These are phyloP conservation scores for Empis stercorea DNA, from an alignment of 2,888 invertebrate species.

Conservation along the genomic window DNA sequence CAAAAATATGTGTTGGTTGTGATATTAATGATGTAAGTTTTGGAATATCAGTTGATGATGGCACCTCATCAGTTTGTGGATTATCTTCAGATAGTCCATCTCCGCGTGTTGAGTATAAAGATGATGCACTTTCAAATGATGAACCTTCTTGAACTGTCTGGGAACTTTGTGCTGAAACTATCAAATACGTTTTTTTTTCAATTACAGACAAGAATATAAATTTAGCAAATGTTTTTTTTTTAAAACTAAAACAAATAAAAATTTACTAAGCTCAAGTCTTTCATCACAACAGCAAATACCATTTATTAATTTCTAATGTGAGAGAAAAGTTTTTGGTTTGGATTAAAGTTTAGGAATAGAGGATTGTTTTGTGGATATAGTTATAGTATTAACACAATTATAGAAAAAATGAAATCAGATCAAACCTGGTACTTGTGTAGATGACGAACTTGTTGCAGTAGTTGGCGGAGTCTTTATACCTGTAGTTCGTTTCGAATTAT, in stretches of 20 bases:
- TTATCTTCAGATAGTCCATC: slow-evolving; percentile 52
- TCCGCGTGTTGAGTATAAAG: slow-evolving; percentile 64
- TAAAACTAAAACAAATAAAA: neutral
- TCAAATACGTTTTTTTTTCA: neutral
- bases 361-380: slow-evolving; percentile 8
- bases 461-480: slow-evolving; percentile 40
- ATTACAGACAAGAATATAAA: neutral
- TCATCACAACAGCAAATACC: slow-evolving; percentile 34
- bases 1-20: neutral
- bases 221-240: neutral
- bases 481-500: slow-evolving; percentile 50
- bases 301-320: too few species aligned
- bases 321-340: neutral
- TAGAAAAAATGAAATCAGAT: slow-evolving; percentile 11
- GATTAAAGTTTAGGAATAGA: slow-evolving; percentile 1
- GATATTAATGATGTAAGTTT: neutral
- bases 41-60: neutral
- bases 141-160: slow-evolving; percentile 59
- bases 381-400: slow-evolving; percentile 8
- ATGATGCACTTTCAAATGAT: slow-evolving; percentile 79
- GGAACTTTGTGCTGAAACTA: slow-evolving; percentile 35
- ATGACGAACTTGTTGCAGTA: slow-evolving; percentile 36
- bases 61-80: slow-evolving; percentile 38
- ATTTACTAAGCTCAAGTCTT: slow-evolving; percentile 19
- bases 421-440: slow-evolving; percentile 39